Conservation (phyloP, 2,797 vertebrate species). For the Clarias fuscus region DNA sequence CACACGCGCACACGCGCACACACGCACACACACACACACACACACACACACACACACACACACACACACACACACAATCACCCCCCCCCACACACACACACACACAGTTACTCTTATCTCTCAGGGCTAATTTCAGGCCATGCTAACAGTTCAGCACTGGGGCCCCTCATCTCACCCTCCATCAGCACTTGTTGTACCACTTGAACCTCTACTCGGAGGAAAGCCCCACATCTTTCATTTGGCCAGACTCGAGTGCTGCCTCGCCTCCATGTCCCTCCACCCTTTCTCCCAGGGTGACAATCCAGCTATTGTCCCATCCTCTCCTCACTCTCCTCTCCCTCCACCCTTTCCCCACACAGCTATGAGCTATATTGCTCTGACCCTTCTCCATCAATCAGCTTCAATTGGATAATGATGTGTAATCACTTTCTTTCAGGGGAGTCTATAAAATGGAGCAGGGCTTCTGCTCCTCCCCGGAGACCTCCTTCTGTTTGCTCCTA, state of each 20-base stretch:
- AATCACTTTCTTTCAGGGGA: slow-evolving; percentile 99
- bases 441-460: slow-evolving; percentile 97
- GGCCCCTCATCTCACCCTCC: slow-evolving; percentile 55
- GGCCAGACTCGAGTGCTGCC: slow-evolving; percentile 63
- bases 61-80: too few species aligned
- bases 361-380: slow-evolving; percentile 98
- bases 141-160: slow-evolving; percentile 52
- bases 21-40: background rate
- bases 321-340: slow-evolving; percentile 64
- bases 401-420: slow-evolving; percentile 99
- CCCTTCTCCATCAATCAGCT: slow-evolving; percentile 99
- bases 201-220: slow-evolving; percentile 66
- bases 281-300: slow-evolving; percentile 83
- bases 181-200: slow-evolving; percentile 74
- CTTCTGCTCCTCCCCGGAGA: slow-evolving; percentile 92
- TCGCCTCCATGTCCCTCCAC: slow-evolving; percentile 52
- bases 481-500: slow-evolving; percentile 94
- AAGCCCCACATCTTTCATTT: slow-evolving; percentile 73
- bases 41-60: slow-evolving; percentile 5
- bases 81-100: background rate
- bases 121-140: slow-evolving; percentile 68
- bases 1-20: too few species aligned
- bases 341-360: slow-evolving; percentile 63
- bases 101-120: slow-evolving; percentile 70
- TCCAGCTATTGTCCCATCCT: slow-evolving; percentile 87